Evolutionary conservation across 2,113 vertebrate genomes (phyloP), one percentile per base, ranked within the genome.

Genomic region (Nansenia antarctica): DNA sequence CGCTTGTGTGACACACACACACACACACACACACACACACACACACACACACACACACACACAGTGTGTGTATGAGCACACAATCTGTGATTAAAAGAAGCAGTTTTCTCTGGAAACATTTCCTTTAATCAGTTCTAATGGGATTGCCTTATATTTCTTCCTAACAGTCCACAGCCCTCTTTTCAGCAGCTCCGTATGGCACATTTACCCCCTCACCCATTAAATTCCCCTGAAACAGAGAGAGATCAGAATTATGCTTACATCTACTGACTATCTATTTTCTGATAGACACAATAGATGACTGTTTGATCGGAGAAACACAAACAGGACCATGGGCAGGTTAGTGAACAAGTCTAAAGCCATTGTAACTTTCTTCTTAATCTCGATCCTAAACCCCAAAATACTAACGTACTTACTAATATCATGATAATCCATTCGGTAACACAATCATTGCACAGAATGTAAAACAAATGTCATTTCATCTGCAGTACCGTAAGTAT

Each of bases 1-100:
- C 78, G 79, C 74, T 71, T 69, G 62, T 59, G 67, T 77, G 74
- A 85, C 82, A 73, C 63, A 75, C 62, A 66, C n/a, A n/a, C n/a
- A n/a, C n/a, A n/a, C n/a, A n/a, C n/a, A n/a, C n/a, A n/a, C n/a
- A n/a, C n/a, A n/a, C n/a, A n/a, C n/a, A n/a, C n/a, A n/a, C n/a
- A n/a, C n/a, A n/a, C n/a, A n/a, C n/a, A n/a, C n/a, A n/a, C n/a
- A n/a, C n/a, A n/a, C n/a, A n/a, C n/a, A n/a, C n/a, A n/a, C n/a
- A n/a, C n/a, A n/a, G n/a, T n/a, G 69, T 72, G 69, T 76, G 79
- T 70, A 73, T 1, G 22, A 42, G 52, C 65, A 77, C 83, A 87
- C 80, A 59, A 66, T 86, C 72, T 20, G 59, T 72, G 66, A 85
- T 86, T 64, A 81, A 79, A 72, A 73, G 20, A 52, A 65, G 58